A percentile compares a stretch with the other conserved stretches of the same genome.
Evolutionary conservation across 2,888 invertebrate genomes (phyloP).

Genomic region (Trichogramma dendrolimi): DNA sequence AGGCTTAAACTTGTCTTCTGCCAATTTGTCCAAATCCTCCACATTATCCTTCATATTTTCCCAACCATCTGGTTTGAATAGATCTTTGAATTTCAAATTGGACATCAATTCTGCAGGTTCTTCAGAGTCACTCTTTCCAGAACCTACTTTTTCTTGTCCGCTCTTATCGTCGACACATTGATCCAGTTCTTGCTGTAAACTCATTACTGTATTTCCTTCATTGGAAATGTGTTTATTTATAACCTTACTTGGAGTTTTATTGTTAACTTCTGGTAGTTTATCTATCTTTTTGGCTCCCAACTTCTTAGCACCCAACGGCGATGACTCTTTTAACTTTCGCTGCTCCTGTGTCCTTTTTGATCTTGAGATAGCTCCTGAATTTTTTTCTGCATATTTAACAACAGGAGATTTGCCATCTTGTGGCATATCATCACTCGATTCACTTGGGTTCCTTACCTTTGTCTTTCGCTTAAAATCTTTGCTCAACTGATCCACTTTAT

Average conservation of each 20-base stretch:
- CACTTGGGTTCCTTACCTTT: constrained; percentile 6
- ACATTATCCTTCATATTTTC: constrained; percentile 44
- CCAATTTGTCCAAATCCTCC: constrained; percentile 45
- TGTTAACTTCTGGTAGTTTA: constrained; percentile 18
- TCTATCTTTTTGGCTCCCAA: constrained; percentile 32
- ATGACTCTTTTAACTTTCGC: constrained; percentile 29
- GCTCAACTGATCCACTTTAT: constrained; percentile 2
- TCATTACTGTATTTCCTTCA: constrained; percentile 19
- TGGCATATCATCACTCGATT: constrained; percentile 1
- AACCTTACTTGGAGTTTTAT: constrained; percentile 14
- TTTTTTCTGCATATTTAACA: constrained; percentile 5
- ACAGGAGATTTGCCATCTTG: constrained; percentile 4
- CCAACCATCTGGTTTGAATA: constrained; percentile 51
- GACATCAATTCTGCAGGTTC: constrained; percentile 44
- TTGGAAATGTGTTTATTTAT: constrained; percentile 4
- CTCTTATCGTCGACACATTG: constrained; percentile 28
- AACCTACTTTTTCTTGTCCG: constrained; percentile 20
- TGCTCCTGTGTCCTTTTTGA: constrained; percentile 25
- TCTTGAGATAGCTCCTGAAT: not conserved
- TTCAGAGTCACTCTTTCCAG: constrained; percentile 13
- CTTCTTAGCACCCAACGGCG: constrained; percentile 31
- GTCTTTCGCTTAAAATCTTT: constrained; percentile 2
- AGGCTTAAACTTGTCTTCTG: constrained; percentile 38
- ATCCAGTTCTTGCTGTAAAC: constrained; percentile 25
- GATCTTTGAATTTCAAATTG: constrained; percentile 46